Conservation (phyloP, 64 coral and sea anemone genomes). For the Orbicella faveolata region DNA sequence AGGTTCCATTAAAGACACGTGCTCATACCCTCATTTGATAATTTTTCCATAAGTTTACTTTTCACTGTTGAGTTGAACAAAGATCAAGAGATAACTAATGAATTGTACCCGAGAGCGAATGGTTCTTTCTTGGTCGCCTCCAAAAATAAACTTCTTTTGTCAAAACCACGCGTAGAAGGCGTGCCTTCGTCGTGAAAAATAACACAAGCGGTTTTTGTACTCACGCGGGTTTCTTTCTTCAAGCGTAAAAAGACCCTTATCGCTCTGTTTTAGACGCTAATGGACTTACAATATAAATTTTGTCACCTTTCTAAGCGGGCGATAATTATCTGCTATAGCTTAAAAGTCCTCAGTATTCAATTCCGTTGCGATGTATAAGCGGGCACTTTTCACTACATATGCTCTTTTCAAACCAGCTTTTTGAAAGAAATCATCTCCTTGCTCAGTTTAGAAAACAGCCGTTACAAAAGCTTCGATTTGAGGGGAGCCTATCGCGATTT, state of each 20-base stretch:
- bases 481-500: background rate
- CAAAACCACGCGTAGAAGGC: too few relatives aligned
- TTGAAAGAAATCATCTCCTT: background rate
- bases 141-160: background rate
- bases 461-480: background rate
- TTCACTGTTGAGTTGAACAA: background rate
- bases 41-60: background rate
- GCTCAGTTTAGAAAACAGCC: background rate
- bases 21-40: background rate
- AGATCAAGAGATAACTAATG: constrained; percentile 40
- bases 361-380: background rate
- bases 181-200: background rate
- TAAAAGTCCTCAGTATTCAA: background rate
- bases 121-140: background rate
- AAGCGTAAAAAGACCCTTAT: background rate
- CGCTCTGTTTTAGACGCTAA: constrained; percentile 1
- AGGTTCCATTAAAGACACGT: background rate
- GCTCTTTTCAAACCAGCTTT: background rate
- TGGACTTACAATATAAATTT: constrained; percentile 25
- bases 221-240: background rate
- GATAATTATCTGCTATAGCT: constrained; percentile 21
- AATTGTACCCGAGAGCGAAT: background rate
- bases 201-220: background rate
- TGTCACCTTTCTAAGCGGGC: constrained; percentile 6
- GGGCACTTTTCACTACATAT: background rate